phyloP scores from a whole-genome alignment of 2,797 vertebrate species.

The Lepilemur ruficaudatus region DNA sequence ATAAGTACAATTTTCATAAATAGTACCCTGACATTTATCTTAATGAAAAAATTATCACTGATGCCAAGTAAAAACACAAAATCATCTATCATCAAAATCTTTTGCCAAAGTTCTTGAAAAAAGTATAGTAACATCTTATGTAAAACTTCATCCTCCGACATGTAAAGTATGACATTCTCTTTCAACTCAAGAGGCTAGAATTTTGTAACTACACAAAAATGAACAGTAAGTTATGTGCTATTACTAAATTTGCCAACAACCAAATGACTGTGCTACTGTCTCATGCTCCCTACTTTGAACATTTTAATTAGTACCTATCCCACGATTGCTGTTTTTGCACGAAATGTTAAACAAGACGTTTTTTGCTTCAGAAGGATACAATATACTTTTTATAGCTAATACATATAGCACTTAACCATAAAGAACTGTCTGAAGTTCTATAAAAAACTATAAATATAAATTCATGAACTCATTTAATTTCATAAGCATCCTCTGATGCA shows the following conservation, averaged over 20 bases:
- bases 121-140: background rate
- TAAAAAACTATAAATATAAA: background rate
- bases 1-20: background rate
- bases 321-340: background rate
- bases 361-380: background rate
- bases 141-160: background rate
- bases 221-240: background rate
- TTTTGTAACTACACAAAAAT: background rate
- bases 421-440: background rate
- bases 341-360: background rate
- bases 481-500: background rate
- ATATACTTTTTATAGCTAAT: background rate
- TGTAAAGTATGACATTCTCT: background rate
- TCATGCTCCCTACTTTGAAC: background rate
- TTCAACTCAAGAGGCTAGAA: background rate
- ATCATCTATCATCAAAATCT: background rate
- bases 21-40: background rate
- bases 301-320: background rate
- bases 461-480: background rate
- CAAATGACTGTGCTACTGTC: background rate
- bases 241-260: background rate
- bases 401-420: background rate
- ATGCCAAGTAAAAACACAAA: background rate
- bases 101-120: background rate
- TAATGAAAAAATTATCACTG: conserved; percentile 6